phyloP scores from a whole-genome alignment of 1,140 invertebrate species.

The Pantala flavescens region DNA sequence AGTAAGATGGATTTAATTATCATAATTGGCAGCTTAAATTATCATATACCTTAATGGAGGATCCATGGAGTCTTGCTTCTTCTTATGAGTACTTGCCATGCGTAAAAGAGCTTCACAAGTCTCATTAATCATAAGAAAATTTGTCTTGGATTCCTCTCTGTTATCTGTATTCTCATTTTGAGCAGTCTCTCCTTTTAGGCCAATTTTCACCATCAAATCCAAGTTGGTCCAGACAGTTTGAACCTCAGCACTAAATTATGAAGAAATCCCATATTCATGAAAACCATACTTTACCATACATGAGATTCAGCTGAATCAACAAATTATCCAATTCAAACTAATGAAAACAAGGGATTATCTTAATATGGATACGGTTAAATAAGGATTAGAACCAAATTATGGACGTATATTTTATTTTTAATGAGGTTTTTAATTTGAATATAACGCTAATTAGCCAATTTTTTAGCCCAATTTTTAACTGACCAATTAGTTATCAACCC shows the following conservation, averaged over 20 bases:
- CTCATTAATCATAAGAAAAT: constrained; percentile 45
- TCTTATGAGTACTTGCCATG: constrained; percentile 27
- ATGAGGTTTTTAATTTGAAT: no score
- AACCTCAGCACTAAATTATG: constrained; percentile 37
- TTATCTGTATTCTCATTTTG: neutral
- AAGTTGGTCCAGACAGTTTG: constrained; percentile 46
- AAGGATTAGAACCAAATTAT: no score
- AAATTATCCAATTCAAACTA: neutral
- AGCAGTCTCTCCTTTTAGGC: constrained; percentile 29
- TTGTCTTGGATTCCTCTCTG: constrained; percentile 36
- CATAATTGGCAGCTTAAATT: no score
- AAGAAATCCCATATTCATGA: neutral
- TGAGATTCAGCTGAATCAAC: neutral
- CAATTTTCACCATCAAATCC: constrained; percentile 44
- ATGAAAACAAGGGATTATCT: constrained; percentile 7
- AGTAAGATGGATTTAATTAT: no score
- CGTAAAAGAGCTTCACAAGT: constrained; percentile 47
- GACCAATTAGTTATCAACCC: no score
- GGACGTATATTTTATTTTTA: no score
- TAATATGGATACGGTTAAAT: no score
- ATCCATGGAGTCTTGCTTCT: constrained; percentile 23
- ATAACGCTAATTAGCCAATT: no score
- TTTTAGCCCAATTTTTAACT: no score
- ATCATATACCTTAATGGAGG: constrained; percentile 22
- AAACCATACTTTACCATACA: constrained; percentile 21